Evolutionary conservation across 2,797 vertebrate species (phyloP).

Genomic region (Channallabes apus): DNA sequence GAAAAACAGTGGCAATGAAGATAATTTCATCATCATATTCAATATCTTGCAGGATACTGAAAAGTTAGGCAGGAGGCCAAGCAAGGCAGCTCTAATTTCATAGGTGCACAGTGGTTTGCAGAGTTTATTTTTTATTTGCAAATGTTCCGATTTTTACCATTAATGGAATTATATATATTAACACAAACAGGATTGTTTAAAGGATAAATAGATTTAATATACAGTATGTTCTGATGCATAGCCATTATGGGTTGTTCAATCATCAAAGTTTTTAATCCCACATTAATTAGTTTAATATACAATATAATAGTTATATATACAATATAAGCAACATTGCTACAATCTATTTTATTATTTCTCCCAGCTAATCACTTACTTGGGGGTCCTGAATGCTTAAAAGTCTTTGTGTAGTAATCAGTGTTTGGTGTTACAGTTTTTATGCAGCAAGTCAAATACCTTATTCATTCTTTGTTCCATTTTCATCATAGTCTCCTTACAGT

Average conservation of each 20-base stretch:
- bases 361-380: constrained; percentile 40
- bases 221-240: background rate
- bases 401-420: constrained; percentile 48
- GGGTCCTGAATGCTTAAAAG: constrained; percentile 72
- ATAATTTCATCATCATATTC: constrained; percentile 84
- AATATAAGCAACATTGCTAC: constrained; percentile 23
- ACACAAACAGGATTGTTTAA: background rate
- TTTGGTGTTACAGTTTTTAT: constrained; percentile 37
- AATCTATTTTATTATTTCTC: constrained; percentile 65
- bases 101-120: constrained; percentile 59
- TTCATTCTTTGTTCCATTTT: constrained; percentile 51
- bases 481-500: constrained; percentile 40
- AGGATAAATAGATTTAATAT: background rate
- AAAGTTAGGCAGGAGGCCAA: constrained; percentile 64
- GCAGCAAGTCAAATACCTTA: constrained; percentile 46
- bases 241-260: background rate
- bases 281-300: background rate
- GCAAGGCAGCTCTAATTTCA: constrained; percentile 56
- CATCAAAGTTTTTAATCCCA: background rate
- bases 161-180: background rate
- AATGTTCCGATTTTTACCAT: constrained; percentile 47
- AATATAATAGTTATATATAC: too few relatives aligned
- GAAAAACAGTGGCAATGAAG: constrained; percentile 54
- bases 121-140: constrained; percentile 60
- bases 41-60: constrained; percentile 61